A percentile compares a stretch with the other conserved stretches of the same genome.
Conservation (phyloP, 2,888 invertebrate species). For the Cyclophora albipunctata region DNA sequence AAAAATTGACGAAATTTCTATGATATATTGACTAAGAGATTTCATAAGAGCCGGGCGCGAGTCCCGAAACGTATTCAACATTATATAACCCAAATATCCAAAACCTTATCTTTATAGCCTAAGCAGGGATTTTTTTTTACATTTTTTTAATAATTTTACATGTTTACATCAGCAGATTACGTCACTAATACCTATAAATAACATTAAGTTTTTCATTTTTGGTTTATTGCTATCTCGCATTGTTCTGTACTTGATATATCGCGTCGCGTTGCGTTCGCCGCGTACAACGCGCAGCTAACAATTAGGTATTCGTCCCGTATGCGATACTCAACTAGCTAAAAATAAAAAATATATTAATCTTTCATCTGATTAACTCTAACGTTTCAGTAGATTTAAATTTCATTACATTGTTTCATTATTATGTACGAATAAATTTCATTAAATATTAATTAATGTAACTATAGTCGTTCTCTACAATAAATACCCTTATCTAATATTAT, state of each 20-base stretch:
- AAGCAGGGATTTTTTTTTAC: slow-evolving; percentile 69
- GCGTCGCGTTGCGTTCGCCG: slow-evolving; percentile 27
- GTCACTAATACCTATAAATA: slow-evolving; percentile 67
- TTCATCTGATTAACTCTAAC: slow-evolving; percentile 64
- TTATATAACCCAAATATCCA: slow-evolving; percentile 60
- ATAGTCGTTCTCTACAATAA: slow-evolving; percentile 70
- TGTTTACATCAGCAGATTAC: slow-evolving; percentile 72
- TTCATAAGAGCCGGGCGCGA: slow-evolving; percentile 73
- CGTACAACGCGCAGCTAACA: slow-evolving; percentile 45
- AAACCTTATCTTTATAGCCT: slow-evolving; percentile 69
- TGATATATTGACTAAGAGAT: slow-evolving; percentile 72
- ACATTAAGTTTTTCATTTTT: slow-evolving; percentile 70
- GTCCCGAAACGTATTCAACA: slow-evolving; percentile 59
- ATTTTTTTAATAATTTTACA: slow-evolving; percentile 60
- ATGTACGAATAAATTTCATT: slow-evolving; percentile 67
- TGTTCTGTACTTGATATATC: slow-evolving; percentile 40
- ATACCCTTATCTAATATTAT: slow-evolving; percentile 71
- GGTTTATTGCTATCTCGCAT: slow-evolving; percentile 73
- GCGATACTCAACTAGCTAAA: slow-evolving; percentile 73
- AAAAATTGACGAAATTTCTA: slow-evolving; percentile 73
- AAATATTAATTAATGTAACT: slow-evolving; percentile 68
- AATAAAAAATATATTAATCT: slow-evolving; percentile 75
- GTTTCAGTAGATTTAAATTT: slow-evolving; percentile 59
- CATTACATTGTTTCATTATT: slow-evolving; percentile 66
- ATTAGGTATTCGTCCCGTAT: slow-evolving; percentile 53